Conservation (phyloP, 2,113 vertebrate species). For the Nestor notabilis region DNA sequence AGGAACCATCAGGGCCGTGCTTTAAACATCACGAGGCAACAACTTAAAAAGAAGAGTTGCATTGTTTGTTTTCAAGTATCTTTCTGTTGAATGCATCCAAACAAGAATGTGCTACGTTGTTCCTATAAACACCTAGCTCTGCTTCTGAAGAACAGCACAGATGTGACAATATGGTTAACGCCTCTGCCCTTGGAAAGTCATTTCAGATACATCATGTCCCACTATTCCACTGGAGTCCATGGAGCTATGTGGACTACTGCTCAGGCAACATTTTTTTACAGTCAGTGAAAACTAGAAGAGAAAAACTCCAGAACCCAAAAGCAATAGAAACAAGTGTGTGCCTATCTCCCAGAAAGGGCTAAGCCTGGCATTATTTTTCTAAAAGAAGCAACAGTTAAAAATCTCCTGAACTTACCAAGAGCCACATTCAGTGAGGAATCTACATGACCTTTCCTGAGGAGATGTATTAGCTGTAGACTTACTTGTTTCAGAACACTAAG, state of each 20-base stretch:
- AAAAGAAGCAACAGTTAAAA: background rate
- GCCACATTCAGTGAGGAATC: background rate
- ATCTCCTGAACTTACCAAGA: background rate
- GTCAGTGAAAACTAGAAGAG: background rate
- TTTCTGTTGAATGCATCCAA: background rate
- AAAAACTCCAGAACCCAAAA: background rate
- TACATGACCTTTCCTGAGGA: background rate
- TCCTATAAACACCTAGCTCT: background rate
- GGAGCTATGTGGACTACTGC: background rate
- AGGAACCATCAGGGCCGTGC: background rate
- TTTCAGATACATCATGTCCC: background rate
- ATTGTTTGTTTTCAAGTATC: slow-evolving; percentile 12
- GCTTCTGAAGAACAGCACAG: background rate
- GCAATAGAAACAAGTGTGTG: background rate
- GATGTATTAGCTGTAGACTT: background rate
- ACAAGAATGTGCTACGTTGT: background rate
- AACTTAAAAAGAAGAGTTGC: background rate
- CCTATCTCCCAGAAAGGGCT: background rate
- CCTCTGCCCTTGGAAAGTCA: background rate
- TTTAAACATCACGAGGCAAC: background rate
- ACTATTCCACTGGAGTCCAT: background rate
- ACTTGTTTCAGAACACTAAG: background rate
- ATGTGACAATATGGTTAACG: background rate
- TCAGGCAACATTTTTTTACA: background rate
- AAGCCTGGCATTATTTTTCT: background rate